Percentiles rank a stretch among this genome's conserved stretches.
These are phyloP conservation scores for Manis crassicaudata DNA, from an alignment of 2,797 vertebrate species.

Conservation along the genomic window DNA sequence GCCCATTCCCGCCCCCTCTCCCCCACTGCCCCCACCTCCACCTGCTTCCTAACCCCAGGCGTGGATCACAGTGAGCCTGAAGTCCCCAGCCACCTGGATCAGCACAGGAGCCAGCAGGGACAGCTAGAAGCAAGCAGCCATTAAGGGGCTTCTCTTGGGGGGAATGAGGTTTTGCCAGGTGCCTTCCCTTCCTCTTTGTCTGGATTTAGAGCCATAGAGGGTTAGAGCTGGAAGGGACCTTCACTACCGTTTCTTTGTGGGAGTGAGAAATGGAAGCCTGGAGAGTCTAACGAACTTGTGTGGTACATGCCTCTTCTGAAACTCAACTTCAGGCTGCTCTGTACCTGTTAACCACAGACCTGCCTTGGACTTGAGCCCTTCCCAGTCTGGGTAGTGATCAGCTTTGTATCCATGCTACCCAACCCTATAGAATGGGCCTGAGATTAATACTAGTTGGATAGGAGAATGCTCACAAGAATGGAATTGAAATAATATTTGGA, in stretches of 20 bases:
- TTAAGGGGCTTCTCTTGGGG: slow-evolving; percentile 48
- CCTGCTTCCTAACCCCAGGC: slow-evolving; percentile 65
- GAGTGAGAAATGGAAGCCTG: neutral
- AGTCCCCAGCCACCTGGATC: slow-evolving; percentile 70
- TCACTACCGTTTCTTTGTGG: slow-evolving; percentile 20
- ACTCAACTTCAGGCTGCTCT: neutral
- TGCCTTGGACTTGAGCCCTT: neutral
- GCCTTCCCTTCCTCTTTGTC: slow-evolving; percentile 54
- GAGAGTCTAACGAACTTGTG: neutral
- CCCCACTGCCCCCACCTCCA: slow-evolving; percentile 17
- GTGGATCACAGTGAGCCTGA: slow-evolving; percentile 37
- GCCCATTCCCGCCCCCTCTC: neutral
- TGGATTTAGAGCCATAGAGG: slow-evolving; percentile 39
- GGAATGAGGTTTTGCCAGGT: slow-evolving; percentile 43
- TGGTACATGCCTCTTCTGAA: neutral
- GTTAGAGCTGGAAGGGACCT: neutral
- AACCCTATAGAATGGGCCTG: neutral
- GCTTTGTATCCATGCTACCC: neutral
- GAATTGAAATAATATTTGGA: neutral
- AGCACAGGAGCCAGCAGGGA: slow-evolving; percentile 45
- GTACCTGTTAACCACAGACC: neutral
- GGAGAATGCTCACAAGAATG: neutral
- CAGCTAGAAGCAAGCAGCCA: slow-evolving; percentile 12
- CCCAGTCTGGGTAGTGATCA: neutral
- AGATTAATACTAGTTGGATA: neutral